Base-by-base conservation (phyloP, 53 echinoderm and acorn worm species). In the Mesocentrotus franciscanus region DNA sequence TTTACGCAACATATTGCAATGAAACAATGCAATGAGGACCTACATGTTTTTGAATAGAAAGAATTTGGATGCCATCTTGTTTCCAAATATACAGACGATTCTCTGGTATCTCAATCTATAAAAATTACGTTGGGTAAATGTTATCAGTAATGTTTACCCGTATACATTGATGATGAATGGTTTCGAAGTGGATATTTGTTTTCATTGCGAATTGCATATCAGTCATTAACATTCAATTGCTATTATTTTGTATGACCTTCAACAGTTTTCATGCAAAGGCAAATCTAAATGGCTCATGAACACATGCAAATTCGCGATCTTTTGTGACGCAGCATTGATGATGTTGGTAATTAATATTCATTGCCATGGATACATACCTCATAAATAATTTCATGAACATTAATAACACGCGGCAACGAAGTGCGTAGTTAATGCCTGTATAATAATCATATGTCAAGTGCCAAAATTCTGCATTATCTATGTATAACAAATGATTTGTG, bases 321-420 rank as follows among this genome's bases (percentile, higher is more conserved):
- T 81, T 15, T 36, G 22, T 81, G 81, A 17, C 5, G 81, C 81
- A 39, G 36, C 16, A 42, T 81, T 81, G 81, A 81, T 81, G 81
- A 1, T 11, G 42, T 81, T 20, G 22, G 20, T 74, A 74, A 74
- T 72, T 27, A 72, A 72, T 16, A 61, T 39, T 20, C 42, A 81
- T 81, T 81, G 81, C 33, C 42, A 81, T 81, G 81, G 81, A 42
- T 36, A 81, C 81, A 42, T 81, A 33, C 78, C 15, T 16, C 33
- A 78, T 78, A 81, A 42, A 81, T 81, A 36, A 39, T 81, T 22
- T 81, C 42, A 81, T 42, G 81, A 81, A 81, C 81, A 81, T 81
- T 36, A 81, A 42, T 81, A 15, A 81, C 20, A 33, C 34, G 4
- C 33, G 78, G 78, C 13, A 78, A 42, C 9, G 42, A 8, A 27